phyloP scores from a whole-genome alignment of 2,797 vertebrate genomes.

The Pangasius sanitwongsei region DNA sequence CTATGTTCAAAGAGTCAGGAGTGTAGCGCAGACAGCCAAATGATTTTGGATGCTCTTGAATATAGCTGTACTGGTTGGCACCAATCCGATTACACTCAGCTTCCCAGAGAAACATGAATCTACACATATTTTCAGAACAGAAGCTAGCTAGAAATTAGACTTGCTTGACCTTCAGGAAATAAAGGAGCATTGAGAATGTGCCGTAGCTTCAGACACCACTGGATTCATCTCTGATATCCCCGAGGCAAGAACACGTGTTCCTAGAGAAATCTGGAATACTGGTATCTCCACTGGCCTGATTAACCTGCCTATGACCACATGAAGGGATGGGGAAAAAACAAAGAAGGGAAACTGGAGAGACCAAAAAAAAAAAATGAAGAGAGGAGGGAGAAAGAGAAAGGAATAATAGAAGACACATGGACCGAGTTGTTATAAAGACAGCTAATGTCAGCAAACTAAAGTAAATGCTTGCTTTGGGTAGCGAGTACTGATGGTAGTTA shows the following conservation, averaged over 20 bases:
- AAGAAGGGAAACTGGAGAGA: neutral
- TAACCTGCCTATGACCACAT: neutral
- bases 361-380: neutral
- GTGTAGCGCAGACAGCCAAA: neutral
- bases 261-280: conserved; percentile 33
- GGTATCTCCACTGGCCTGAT: neutral
- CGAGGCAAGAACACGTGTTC: conserved; percentile 20
- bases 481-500: neutral
- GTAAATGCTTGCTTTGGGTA: neutral
- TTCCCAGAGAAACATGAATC: neutral
- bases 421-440: neutral
- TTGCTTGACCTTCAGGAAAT: conserved; percentile 21
- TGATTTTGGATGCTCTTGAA: neutral
- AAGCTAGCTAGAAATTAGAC: neutral
- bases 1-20: neutral
- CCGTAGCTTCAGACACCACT: neutral
- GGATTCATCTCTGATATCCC: conserved; percentile 16
- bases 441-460: neutral
- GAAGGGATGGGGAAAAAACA: neutral
- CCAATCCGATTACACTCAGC: neutral
- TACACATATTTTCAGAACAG: neutral
- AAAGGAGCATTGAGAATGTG: conserved; percentile 10
- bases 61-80: neutral
- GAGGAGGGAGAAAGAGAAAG: conserved; percentile 9
- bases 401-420: neutral